phyloP scores from a whole-genome alignment of 1,140 invertebrate genomes.

The Drosophila azteca region DNA sequence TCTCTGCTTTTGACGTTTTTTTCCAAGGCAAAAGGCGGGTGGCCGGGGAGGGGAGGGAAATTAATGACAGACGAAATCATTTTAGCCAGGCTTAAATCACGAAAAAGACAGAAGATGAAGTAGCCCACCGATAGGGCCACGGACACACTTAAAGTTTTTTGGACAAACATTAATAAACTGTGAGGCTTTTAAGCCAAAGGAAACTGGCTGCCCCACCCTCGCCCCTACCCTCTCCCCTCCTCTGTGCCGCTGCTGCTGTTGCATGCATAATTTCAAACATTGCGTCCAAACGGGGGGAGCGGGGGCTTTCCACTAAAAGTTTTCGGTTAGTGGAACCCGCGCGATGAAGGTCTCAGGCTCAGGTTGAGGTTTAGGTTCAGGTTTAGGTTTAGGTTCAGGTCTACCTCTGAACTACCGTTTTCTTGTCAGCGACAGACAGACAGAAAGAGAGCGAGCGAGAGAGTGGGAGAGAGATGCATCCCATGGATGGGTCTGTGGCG shows the following conservation, averaged over 20 bases:
- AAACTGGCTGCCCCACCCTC: neutral
- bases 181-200: constrained; percentile 62
- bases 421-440: constrained; percentile 1
- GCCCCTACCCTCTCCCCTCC: no score
- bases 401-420: constrained; percentile 31
- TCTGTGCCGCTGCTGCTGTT: constrained; percentile 5
- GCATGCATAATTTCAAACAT: constrained; percentile 76
- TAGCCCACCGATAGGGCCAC: constrained; percentile 33
- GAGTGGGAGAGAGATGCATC: constrained; percentile 4
- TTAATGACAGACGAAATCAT: constrained; percentile 78
- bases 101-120: constrained; percentile 38
- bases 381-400: neutral
- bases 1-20: constrained; percentile 64
- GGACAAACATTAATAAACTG: constrained; percentile 78
- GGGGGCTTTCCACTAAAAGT: constrained; percentile 67
- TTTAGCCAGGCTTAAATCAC: constrained; percentile 76
- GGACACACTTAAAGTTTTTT: constrained; percentile 65
- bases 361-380: neutral
- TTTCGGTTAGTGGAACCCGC: constrained; percentile 34
- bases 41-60: constrained; percentile 43
- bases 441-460: no score
- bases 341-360: neutral
- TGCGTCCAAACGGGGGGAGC: constrained; percentile 5
- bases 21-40: neutral
- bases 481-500: constrained; percentile 38